These are phyloP conservation scores for Cryptoblepharus egeriae DNA, from an alignment of 2,797 vertebrate genomes.

Conservation along the genomic window DNA sequence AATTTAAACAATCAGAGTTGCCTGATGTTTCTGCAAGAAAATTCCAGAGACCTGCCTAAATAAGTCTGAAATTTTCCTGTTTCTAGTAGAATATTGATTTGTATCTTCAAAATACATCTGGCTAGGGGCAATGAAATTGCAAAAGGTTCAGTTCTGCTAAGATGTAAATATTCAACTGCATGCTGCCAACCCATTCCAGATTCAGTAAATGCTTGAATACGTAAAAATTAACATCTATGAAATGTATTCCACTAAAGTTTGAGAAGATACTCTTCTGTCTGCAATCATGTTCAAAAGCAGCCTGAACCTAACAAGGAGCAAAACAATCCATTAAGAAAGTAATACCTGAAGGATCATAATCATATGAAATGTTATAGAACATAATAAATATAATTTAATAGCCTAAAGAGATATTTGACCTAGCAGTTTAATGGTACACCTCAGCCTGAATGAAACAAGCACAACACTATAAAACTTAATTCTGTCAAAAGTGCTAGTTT, in stretches of 20 bases:
- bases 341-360: slow-evolving; percentile 9
- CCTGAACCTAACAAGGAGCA: background rate
- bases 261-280: slow-evolving; percentile 2
- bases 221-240: slow-evolving; percentile 25
- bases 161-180: slow-evolving; percentile 5
- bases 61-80: background rate
- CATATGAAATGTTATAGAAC: background rate
- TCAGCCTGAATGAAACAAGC: slow-evolving; percentile 3
- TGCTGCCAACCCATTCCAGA: slow-evolving; percentile 24
- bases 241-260: slow-evolving; percentile 20
- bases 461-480: background rate
- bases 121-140: slow-evolving; percentile 14
- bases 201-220: slow-evolving; percentile 15
- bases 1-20: background rate
- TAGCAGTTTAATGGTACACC: background rate
- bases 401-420: background rate
- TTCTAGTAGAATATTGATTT: background rate
- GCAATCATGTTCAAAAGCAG: background rate
- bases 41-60: background rate
- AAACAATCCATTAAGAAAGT: background rate
- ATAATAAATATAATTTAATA: slow-evolving; percentile 18
- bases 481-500: background rate
- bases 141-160: background rate
- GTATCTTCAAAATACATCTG: background rate
- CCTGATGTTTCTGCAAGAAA: background rate